Evolutionary conservation across 2,797 vertebrate genomes (phyloP).

Genomic region (Arrhamphus sclerolepis): DNA sequence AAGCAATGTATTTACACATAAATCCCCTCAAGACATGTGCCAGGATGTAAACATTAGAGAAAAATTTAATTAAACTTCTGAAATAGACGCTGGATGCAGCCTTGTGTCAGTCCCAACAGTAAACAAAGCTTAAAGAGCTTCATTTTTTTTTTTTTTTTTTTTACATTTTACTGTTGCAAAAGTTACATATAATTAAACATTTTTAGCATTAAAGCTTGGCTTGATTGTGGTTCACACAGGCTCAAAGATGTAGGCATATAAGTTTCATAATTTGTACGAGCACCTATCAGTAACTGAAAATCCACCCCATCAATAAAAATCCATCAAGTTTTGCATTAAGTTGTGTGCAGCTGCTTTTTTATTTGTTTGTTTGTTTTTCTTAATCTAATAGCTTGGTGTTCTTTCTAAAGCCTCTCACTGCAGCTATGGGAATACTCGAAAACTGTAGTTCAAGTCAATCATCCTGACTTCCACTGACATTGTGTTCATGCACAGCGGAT

Average conservation of each 20-base stretch:
- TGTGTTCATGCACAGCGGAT: slow-evolving; percentile 11
- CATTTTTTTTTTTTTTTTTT: no score
- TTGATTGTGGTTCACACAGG: background rate
- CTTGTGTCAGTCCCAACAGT: slow-evolving; percentile 4
- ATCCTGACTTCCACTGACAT: slow-evolving; percentile 21
- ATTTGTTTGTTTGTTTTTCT: background rate
- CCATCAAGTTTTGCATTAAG: no score
- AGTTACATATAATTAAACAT: background rate
- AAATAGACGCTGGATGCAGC: slow-evolving; percentile 19
- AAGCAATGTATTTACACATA: slow-evolving; percentile 9
- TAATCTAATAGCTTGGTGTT: background rate
- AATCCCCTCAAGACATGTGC: background rate
- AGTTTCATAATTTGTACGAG: background rate
- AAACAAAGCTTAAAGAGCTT: slow-evolving; percentile 14
- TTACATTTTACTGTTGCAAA: slow-evolving; percentile 16
- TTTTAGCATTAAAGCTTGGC: background rate
- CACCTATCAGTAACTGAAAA: background rate
- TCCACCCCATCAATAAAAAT: no score
- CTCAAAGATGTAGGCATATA: no score
- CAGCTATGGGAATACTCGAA: slow-evolving; percentile 3
- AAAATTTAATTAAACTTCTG: slow-evolving; percentile 15
- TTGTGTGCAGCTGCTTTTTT: background rate
- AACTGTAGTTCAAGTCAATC: slow-evolving; percentile 15
- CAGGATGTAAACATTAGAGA: slow-evolving; percentile 9
- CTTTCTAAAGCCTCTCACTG: background rate